phyloP scores from a whole-genome alignment of 1,140 invertebrate species.

The Philaenus spumarius region DNA sequence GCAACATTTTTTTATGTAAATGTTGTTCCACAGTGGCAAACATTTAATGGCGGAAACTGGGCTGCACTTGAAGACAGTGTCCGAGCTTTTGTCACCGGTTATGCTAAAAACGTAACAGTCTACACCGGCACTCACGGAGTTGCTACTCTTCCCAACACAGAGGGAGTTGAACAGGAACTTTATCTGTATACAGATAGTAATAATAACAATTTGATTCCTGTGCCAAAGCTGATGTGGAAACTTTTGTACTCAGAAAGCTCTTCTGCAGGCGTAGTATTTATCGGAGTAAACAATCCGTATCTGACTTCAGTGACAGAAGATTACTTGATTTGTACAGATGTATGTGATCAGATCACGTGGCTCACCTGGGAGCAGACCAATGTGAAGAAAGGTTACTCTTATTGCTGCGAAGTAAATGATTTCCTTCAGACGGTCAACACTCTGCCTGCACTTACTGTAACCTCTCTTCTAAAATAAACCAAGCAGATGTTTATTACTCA shows the following conservation, averaged over 20 bases:
- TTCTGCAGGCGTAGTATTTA: conserved; percentile 48
- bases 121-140: conserved; percentile 52
- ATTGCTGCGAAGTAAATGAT: conserved; percentile 23
- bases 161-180: conserved; percentile 39
- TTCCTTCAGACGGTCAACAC: not conserved
- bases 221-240: conserved; percentile 55
- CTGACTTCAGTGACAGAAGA: conserved; percentile 36
- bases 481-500: too few relatives aligned
- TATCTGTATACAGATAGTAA: conserved; percentile 42
- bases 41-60: conserved; percentile 51
- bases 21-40: conserved; percentile 49
- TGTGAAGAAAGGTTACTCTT: conserved; percentile 24
- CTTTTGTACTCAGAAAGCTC: conserved; percentile 47
- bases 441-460: conserved; percentile 10
- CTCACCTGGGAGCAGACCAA: conserved; percentile 3
- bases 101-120: conserved; percentile 38
- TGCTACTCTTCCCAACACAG: conserved; percentile 42
- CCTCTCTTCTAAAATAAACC: too few relatives aligned
- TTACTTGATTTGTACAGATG: conserved; percentile 45
- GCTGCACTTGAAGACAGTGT: conserved; percentile 21
- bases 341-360: conserved; percentile 12
- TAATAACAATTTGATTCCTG: conserved; percentile 41
- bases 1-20: conserved; percentile 48
- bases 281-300: conserved; percentile 59
- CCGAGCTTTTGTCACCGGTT: conserved; percentile 11